Evolutionary conservation across 2,888 invertebrate genomes (phyloP), one percentile per base, ranked within the genome.

Genomic region (Alloplasta piceator): DNA sequence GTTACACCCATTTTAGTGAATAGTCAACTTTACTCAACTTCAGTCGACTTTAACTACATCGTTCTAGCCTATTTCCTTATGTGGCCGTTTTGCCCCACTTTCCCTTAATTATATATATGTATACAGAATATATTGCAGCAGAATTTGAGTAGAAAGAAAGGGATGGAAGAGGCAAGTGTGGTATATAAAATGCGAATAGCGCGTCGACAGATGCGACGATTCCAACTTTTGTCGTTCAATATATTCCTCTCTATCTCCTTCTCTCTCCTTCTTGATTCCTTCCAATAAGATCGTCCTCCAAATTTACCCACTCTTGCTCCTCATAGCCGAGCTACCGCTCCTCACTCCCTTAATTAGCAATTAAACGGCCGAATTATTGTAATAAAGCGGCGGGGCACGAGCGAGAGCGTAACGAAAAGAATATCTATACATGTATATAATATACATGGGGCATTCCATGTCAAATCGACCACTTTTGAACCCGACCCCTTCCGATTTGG

Each of bases 281-380:
- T 26, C 26, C 26, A 26, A 26, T 26, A 3, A 26, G 26, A 26
- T 26, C 3, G 26, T 26, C 26, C 26, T 26, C 26, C 1, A 26
- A 26, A 3, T 26, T 26, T 26, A 3, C 26, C 3, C 26, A 26
- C 26, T 26, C 26, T 26, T 26, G 26, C 26, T 26, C 26, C 1
- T 26, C n/a, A 55, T 55, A 64, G 39, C 16, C 55, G 38, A 10
- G 61, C 73, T 52, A 48, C 56, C 58, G 39, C 71, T 60, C 58
- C 71, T 71, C 61, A 73, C 82, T 83, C 75, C 82, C 82, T 86
- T 88, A 87, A 90, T 89, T 88, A 89, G 87, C 89, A 89, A 89
- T 89, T 89, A 88, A 90, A 90, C 86, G 88, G 86, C 85, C 86
- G 87, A 89, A 90, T 90, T 90, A 90, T 90, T 88, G 89, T 87